Conservation (phyloP, 2,113 vertebrate genomes). For the Beaufortia kweichowensis region DNA sequence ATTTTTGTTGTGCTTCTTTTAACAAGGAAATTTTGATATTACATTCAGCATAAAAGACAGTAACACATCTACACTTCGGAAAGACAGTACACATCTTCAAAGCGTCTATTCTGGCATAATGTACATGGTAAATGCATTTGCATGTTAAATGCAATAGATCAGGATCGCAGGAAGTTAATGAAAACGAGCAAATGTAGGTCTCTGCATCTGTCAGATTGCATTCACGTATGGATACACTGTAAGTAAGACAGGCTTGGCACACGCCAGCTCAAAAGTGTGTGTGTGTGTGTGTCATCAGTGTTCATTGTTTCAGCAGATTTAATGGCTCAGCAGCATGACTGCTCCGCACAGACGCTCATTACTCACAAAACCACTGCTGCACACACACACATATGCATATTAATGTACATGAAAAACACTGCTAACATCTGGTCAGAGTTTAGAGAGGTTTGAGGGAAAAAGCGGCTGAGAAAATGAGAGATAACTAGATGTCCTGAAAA, state of each 20-base stretch:
- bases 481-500: background rate
- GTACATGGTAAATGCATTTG: background rate
- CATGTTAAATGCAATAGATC: constrained; percentile 12
- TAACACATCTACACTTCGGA: background rate
- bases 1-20: no score
- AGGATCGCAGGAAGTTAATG: background rate
- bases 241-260: background rate
- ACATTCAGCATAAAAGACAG: background rate
- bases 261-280: constrained; percentile 36
- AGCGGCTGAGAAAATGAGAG: background rate
- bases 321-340: constrained; percentile 63
- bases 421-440: background rate
- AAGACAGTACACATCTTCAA: background rate
- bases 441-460: constrained; percentile 9
- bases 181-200: background rate
- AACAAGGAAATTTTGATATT: no score
- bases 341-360: constrained; percentile 61
- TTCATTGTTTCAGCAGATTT: constrained; percentile 70
- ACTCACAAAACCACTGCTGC: constrained; percentile 62
- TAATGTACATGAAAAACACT: constrained; percentile 1
- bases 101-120: background rate
- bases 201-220: background rate
- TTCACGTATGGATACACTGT: background rate
- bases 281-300: constrained; percentile 19
- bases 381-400: constrained; percentile 32